Conservation (phyloP, 2,888 invertebrate species). For the Junonia oenone region DNA sequence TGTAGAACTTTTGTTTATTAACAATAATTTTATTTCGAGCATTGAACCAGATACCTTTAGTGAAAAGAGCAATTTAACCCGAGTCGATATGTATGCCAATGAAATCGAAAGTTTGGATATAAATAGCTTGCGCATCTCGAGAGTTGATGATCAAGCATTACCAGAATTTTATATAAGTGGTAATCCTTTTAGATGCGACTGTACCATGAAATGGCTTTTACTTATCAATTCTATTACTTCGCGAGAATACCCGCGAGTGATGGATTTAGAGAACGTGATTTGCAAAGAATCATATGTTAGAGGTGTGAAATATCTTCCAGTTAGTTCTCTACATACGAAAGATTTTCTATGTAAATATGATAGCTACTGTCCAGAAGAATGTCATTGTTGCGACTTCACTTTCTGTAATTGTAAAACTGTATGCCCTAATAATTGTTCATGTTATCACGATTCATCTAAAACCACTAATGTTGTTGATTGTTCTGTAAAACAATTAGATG, state of each 20-base stretch:
- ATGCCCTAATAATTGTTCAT: conserved; percentile 94
- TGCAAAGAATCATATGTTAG: conserved; percentile 92
- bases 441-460: conserved; percentile 96
- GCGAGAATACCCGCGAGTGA: conserved; percentile 90
- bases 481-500: conserved; percentile 86
- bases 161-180: conserved; percentile 95
- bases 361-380: conserved; percentile 92
- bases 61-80: conserved; percentile 89
- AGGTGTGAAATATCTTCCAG: conserved; percentile 87
- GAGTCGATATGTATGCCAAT: conserved; percentile 94
- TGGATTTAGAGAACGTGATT: conserved; percentile 92
- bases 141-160: conserved; percentile 83
- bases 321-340: conserved; percentile 86
- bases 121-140: conserved; percentile 87
- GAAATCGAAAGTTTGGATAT: conserved; percentile 89
- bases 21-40: conserved; percentile 90
- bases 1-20: conserved; percentile 91
- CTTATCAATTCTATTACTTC: conserved; percentile 90
- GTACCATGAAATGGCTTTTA: conserved; percentile 97
- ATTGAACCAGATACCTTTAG: conserved; percentile 91
- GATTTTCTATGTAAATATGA: conserved; percentile 95
- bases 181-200: conserved; percentile 96
- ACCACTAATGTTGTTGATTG: conserved; percentile 95
- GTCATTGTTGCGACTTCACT: conserved; percentile 96
- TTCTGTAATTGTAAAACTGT: conserved; percentile 97